These are phyloP conservation scores for Ophthalmolycus amberensis DNA, from an alignment of 2,113 vertebrate species.

Conservation along the genomic window DNA sequence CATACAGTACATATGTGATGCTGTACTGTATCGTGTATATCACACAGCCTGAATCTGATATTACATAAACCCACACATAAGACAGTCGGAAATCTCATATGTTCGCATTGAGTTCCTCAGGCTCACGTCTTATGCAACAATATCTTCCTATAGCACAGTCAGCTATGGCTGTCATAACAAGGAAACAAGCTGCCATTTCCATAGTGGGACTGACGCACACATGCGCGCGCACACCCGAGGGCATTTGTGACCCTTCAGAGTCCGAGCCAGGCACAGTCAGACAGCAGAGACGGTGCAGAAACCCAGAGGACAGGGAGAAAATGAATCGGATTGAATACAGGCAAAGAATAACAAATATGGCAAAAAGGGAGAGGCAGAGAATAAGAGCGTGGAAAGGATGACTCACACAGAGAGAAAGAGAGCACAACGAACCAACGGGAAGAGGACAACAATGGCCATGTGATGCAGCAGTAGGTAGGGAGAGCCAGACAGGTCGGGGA, in stretches of 20 bases:
- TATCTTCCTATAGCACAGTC: constrained; percentile 16
- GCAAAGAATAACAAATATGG: constrained; percentile 8
- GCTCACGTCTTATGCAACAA: constrained; percentile 32
- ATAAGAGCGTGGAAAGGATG: constrained; percentile 10
- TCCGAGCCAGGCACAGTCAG: constrained; percentile 4
- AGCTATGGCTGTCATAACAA: constrained; percentile 1
- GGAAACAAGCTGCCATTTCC: constrained; percentile 8
- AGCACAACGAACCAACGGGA: constrained; percentile 15
- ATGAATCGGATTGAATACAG: neutral
- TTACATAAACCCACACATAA: neutral
- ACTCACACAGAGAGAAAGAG: constrained; percentile 17
- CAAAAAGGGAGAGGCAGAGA: neutral
- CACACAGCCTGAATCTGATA: neutral
- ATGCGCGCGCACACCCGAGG: neutral
- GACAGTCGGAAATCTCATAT: neutral
- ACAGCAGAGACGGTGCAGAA: neutral
- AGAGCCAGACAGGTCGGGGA: constrained; percentile 23
- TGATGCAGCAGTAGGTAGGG: constrained; percentile 39
- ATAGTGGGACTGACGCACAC: constrained; percentile 12
- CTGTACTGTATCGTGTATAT: neutral
- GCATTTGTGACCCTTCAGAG: constrained; percentile 5
- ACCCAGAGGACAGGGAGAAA: neutral
- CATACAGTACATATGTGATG: neutral
- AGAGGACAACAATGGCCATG: constrained; percentile 33
- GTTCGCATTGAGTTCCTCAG: neutral